phyloP scores from a whole-genome alignment of 2,797 vertebrate species.

The Acrossocheilus fasciatus region DNA sequence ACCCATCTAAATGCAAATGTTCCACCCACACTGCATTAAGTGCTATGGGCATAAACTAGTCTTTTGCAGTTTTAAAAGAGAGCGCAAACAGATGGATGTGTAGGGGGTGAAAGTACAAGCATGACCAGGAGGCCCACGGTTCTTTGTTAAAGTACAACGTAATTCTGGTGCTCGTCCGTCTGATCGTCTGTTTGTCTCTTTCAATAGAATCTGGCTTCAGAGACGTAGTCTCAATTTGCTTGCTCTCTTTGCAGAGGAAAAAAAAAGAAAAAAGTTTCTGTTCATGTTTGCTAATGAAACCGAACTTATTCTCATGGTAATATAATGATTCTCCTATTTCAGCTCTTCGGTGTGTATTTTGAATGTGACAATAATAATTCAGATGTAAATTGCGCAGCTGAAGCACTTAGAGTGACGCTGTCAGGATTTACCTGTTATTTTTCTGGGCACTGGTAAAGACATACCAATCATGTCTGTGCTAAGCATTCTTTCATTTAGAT shows the following conservation, averaged over 20 bases:
- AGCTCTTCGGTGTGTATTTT: background rate
- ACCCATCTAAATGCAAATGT: constrained; percentile 86
- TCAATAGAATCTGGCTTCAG: constrained; percentile 4
- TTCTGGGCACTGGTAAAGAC: background rate
- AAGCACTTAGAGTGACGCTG: constrained; percentile 13
- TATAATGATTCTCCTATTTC: background rate
- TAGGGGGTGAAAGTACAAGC: constrained; percentile 49
- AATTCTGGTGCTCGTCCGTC: constrained; percentile 28
- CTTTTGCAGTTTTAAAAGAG: constrained; percentile 36
- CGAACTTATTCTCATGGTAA: constrained; percentile 29
- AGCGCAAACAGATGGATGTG: constrained; percentile 36
- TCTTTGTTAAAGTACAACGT: constrained; percentile 43
- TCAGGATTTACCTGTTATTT: constrained; percentile 13
- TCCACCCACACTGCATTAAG: constrained; percentile 66
- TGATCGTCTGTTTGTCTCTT: constrained; percentile 23
- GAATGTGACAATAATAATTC: constrained; percentile 8
- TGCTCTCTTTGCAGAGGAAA: constrained; percentile 3
- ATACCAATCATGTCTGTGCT: background rate
- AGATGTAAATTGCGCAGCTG: background rate
- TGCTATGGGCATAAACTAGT: constrained; percentile 38
- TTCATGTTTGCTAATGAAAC: constrained; percentile 31
- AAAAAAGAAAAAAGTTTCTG: background rate
- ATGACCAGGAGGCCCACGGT: constrained; percentile 32
- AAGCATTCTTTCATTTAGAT: constrained; percentile 5
- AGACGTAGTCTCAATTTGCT: constrained; percentile 19